Evolutionary conservation across 2,888 invertebrate species (phyloP).

Genomic region (Psylliodes chrysocephalus): DNA sequence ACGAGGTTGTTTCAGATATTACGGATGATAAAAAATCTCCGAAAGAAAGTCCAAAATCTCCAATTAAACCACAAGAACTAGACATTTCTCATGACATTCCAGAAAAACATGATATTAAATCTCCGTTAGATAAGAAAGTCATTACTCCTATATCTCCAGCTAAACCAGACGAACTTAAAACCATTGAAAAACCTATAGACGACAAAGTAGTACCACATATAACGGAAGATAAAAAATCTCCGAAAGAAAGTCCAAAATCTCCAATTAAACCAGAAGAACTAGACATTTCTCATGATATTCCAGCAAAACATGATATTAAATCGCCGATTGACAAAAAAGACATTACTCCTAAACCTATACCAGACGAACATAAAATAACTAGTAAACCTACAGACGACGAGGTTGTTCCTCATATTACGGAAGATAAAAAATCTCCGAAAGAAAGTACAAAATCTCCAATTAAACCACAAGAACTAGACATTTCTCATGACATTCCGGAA

Average conservation of each 20-base stretch:
- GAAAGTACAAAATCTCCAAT: not conserved
- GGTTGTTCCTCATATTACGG: not conserved
- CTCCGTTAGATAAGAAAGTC: too few species aligned
- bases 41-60: slow-evolving; percentile 7
- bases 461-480: not conserved
- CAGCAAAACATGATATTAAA: not conserved
- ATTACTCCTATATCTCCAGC: too few species aligned
- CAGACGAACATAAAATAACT: not conserved
- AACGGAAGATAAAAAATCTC: too few species aligned
- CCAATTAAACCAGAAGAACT: not conserved
- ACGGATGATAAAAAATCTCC: not conserved
- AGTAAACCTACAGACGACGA: not conserved
- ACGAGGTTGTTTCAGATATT: not conserved
- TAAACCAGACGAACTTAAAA: too few species aligned
- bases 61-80: not conserved
- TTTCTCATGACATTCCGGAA: not conserved
- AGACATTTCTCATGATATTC: not conserved
- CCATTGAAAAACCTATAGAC: too few species aligned
- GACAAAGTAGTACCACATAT: too few species aligned
- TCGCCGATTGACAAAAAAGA: slow-evolving; percentile 3
- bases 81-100: not conserved
- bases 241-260: not conserved
- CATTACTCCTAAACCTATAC: not conserved
- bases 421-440: not conserved
- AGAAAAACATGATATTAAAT: too few species aligned